phyloP scores from a whole-genome alignment of 2,113 vertebrate genomes.

The Physeter macrocephalus region DNA sequence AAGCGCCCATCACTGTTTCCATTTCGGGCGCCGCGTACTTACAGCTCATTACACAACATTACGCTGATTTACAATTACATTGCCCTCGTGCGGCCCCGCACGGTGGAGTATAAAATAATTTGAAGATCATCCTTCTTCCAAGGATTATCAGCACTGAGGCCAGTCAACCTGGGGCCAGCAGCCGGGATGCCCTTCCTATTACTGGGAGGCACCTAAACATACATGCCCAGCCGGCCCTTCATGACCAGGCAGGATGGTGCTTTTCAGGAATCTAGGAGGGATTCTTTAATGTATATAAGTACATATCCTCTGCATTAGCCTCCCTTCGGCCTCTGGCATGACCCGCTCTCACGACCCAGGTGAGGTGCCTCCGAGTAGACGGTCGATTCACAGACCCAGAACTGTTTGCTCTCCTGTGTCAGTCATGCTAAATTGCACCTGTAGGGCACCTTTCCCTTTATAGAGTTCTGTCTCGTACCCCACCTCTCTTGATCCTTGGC shows the following conservation, averaged over 20 bases:
- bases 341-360: neutral
- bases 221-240: neutral
- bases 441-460: neutral
- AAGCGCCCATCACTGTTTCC: neutral
- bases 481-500: neutral
- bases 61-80: fast-evolving
- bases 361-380: neutral
- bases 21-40: neutral
- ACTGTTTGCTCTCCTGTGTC: neutral
- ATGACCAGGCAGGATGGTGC: neutral
- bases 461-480: neutral
- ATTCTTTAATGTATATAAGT: neutral
- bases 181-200: fast-evolving
- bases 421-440: neutral
- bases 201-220: neutral
- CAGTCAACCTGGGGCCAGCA: neutral
- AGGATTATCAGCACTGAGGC: neutral
- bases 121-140: neutral
- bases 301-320: neutral
- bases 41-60: neutral
- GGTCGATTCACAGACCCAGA: neutral
- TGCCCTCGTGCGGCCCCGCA: neutral
- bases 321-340: neutral
- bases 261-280: neutral
- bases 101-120: neutral